Evolutionary conservation across 1,140 invertebrate species (phyloP), one percentile per base, ranked within the genome.

Genomic region (Drosophila teissieri): DNA sequence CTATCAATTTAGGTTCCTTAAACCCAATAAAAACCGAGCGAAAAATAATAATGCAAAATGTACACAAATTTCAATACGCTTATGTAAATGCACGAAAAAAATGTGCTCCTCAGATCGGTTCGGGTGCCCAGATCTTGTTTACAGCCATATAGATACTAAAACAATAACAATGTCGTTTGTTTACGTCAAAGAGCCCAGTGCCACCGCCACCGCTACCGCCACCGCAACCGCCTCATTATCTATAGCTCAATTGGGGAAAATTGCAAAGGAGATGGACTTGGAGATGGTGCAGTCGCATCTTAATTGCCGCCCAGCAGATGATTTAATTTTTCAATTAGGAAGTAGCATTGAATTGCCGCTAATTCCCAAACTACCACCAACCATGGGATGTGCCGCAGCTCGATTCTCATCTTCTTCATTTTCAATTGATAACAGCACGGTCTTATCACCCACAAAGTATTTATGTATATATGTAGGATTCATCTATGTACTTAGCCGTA

Each of bases 1-100:
- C 67, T 78, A 88, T 84, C 84, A 88, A 88, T 88, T 88, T 90
- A 88, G 77, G 84, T 89, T 88, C 84, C 85, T 88, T 89, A 88
- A 89, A 88, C 84, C 73, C 84, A 90, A 84, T 90, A 53, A 84
- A 88, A 80, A 57, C 40, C 46, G 24, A 74, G 61, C 46, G 39
- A 72, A 46, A 37, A 34, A 73, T 46, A 53, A 64, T 49, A 52
- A 68, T 69, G 67, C 54, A 70, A 62, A 72, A 60, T 46, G 77
- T 79, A 61, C 81, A 80, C 60, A 65, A 65, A 73, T 70, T 70
- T 70, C 67, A 69, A 60, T 78, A 68, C 58, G 57, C 46, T 51
- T 61, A 60, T 77, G 74, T 78, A 78, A 78, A 78, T 42, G 36
- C 31, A n/a, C 49, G 31, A 36, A 52, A 48, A 19, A 48, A 51